A percentile compares a stretch with the other conserved stretches of the same genome.
Conservation (phyloP, 2,797 vertebrate species). For the Chiloscyllium punctatum region DNA sequence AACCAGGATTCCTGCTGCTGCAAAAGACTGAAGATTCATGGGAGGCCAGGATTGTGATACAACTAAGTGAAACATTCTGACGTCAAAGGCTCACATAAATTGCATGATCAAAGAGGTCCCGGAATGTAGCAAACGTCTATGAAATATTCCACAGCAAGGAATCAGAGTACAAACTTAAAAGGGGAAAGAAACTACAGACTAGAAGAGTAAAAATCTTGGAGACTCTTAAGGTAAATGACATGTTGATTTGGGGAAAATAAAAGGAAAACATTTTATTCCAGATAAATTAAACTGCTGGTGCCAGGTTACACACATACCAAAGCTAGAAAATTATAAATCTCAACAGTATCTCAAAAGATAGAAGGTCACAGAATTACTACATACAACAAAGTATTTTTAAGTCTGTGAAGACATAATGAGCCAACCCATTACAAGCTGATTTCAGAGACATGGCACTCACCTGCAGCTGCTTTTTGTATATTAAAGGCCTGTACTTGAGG, state of each 20-base stretch:
- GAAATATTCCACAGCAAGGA: neutral
- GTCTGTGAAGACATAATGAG: neutral
- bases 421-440: too few species aligned
- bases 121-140: neutral
- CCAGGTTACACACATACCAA: neutral
- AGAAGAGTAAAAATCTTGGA: neutral
- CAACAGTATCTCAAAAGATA: neutral
- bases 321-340: neutral
- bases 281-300: neutral
- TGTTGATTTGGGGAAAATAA: neutral
- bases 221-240: neutral
- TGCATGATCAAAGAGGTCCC: neutral
- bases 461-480: constrained; percentile 84
- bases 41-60: neutral
- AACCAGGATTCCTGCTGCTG: neutral
- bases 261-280: neutral
- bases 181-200: neutral
- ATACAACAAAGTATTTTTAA: neutral
- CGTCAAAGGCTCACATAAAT: neutral
- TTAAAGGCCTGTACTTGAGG: constrained; percentile 84
- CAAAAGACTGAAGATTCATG: neutral
- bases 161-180: neutral
- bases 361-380: neutral
- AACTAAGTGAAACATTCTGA: neutral
- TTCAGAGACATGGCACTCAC: constrained; percentile 55